Conservation (phyloP, 2,888 invertebrate species). For the Caenorhabditis drosophilae region DNA sequence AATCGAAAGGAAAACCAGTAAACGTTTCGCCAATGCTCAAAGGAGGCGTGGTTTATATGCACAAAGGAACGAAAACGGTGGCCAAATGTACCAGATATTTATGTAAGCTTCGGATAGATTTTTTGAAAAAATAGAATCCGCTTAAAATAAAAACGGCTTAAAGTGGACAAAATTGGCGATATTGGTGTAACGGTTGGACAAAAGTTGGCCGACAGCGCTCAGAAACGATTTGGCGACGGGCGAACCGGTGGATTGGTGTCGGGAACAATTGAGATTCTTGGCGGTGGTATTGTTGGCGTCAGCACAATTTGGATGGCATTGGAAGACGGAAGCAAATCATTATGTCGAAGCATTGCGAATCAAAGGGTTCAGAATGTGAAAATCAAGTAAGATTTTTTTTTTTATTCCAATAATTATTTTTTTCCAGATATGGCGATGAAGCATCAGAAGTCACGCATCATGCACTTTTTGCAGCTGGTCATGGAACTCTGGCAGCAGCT, state of each 20-base stretch:
- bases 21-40: conserved; percentile 74
- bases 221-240: conserved; percentile 69
- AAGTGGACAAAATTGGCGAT: conserved; percentile 75
- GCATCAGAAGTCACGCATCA: conserved; percentile 77
- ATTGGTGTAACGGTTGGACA: conserved; percentile 78
- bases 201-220: conserved; percentile 75
- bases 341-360: conserved; percentile 75
- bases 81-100: conserved; percentile 78
- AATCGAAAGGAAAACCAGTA: conserved; percentile 70
- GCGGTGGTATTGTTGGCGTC: conserved; percentile 70
- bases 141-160: conserved; percentile 14
- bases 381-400: conserved; percentile 75
- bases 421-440: conserved; percentile 77
- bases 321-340: conserved; percentile 77
- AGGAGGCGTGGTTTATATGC: conserved; percentile 76
- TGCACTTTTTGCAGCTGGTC: conserved; percentile 78
- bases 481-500: conserved; percentile 76
- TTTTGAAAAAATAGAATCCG: conserved; percentile 3
- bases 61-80: conserved; percentile 77
- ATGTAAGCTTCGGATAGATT: conserved; percentile 71
- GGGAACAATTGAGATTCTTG: conserved; percentile 53
- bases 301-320: conserved; percentile 77
- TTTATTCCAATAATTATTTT: not conserved
- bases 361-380: conserved; percentile 80
- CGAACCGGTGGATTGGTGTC: conserved; percentile 56